Evolutionary conservation across 2,888 invertebrate genomes (phyloP).

Genomic region (Lithodes maja): DNA sequence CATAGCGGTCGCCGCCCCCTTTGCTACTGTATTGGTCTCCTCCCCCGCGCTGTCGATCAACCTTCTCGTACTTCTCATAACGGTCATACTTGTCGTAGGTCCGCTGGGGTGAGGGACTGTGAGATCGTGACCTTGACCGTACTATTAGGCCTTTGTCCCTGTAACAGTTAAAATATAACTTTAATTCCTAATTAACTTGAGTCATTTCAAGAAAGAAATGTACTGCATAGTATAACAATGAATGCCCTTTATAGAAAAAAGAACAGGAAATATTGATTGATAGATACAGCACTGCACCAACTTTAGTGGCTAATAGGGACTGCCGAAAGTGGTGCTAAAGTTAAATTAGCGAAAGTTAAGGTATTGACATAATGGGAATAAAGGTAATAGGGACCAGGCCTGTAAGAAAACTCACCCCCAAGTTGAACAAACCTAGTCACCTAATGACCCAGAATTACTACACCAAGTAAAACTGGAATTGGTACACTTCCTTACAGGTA

Average conservation of each 20-base stretch:
- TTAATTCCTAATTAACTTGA: not conserved
- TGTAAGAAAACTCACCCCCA: too few species aligned
- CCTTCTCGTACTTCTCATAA: conserved; percentile 65
- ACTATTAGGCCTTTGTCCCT: conserved; percentile 69
- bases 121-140: conserved; percentile 66
- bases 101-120: conserved; percentile 62
- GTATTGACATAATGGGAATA: too few species aligned
- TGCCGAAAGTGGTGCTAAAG: too few species aligned
- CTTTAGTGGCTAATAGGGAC: not conserved
- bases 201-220: not conserved
- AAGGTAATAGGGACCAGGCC: too few species aligned
- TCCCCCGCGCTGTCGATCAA: conserved; percentile 20
- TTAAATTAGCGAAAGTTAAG: too few species aligned
- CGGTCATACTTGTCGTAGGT: conserved; percentile 69
- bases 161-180: not conserved
- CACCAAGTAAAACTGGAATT: too few species aligned
- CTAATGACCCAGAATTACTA: too few species aligned
- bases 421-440: too few species aligned
- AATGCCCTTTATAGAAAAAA: not conserved
- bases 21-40: not conserved
- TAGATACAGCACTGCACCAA: not conserved
- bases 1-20: conserved; percentile 39
- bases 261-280: not conserved
- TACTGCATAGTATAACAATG: not conserved
- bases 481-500: too few species aligned